Evolutionary conservation across 2,113 vertebrate species (phyloP).

Genomic region (Barnardius zonarius): DNA sequence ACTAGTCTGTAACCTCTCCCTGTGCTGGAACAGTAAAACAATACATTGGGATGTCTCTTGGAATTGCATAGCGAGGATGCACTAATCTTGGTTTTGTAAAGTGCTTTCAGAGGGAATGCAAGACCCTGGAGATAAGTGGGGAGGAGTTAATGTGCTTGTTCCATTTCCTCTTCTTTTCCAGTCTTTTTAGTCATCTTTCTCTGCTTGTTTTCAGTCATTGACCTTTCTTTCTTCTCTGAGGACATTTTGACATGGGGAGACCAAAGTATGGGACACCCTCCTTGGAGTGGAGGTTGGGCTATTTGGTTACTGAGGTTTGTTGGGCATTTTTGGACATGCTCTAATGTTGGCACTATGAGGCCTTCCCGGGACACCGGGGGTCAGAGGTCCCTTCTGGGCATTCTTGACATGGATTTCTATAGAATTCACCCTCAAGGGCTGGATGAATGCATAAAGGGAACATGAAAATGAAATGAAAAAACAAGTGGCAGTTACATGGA

Average conservation of each 20-base stretch:
- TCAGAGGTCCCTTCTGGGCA: neutral
- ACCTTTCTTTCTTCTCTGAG: neutral
- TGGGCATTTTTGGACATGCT: neutral
- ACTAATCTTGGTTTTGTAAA: rapidly evolving
- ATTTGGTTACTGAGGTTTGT: neutral
- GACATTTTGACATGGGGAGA: neutral
- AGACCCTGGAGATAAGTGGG: neutral
- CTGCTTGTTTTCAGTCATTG: neutral
- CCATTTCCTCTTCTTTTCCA: neutral
- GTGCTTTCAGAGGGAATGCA: neutral
- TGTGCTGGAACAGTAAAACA: neutral
- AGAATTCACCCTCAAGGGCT: neutral
- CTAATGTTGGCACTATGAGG: neutral
- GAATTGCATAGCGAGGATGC: rapidly evolving
- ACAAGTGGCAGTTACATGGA: neutral
- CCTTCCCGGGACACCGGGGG: neutral
- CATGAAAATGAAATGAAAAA: neutral
- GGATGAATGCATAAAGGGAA: neutral
- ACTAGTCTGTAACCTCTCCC: neutral
- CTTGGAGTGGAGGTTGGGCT: neutral
- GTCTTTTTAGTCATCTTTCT: neutral
- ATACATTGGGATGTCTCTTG: neutral
- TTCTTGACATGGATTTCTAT: neutral
- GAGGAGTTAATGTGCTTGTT: neutral
- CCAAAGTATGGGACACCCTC: neutral